Base-by-base conservation (phyloP, 2,797 vertebrate species). In the Anguilla pacifica region DNA sequence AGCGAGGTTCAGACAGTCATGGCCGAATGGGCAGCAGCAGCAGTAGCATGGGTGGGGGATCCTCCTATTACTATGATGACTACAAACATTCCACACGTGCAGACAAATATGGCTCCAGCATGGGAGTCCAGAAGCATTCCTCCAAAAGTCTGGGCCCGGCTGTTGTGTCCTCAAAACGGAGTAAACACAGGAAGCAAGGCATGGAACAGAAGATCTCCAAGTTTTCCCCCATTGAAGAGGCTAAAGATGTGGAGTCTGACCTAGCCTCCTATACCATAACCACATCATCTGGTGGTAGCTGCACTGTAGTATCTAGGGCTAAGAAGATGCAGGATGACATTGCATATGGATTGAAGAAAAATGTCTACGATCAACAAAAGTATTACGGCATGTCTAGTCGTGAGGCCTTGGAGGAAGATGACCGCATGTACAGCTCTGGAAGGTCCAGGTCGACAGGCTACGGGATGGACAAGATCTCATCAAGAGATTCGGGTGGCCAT, bases 201-300 rank as follows among this genome's bases (percentile, higher is more conserved):
- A 98, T 99, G 95, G 99, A 99, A 90, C 99, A 99, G 91, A 99
- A 99, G 94, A 98, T 99, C 91, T 99, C 99, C 0, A 99, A 99
- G 94, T 99, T 99, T 94, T 99, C 99, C 0, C 99, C 99, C 51
- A 99, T 99, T 0, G 99, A 99, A 93, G 99, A 99, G 95, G 98
- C 99, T 90, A 97, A 98, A 92, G 98, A 99, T 0, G 99, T 99
- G 85, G 99, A 99, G 90, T 98, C 98, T 0, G 98, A 99, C 91
- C 94, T 99, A 88, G 98, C 99, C 79, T 97, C 98, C 89, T 99
- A 99, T 22, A 96, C 97, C 0, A 95, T 96, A 89, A 96, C 97
- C 0, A 96, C 97, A 35, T 96, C 97, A 0, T 95, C 97, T 28
- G 96, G 95, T 86, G 95, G 97, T 88, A 97, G 97, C 89, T 97